These are phyloP conservation scores for Nezara viridula DNA, from an alignment of 2,888 invertebrate species.

Conservation along the genomic window DNA sequence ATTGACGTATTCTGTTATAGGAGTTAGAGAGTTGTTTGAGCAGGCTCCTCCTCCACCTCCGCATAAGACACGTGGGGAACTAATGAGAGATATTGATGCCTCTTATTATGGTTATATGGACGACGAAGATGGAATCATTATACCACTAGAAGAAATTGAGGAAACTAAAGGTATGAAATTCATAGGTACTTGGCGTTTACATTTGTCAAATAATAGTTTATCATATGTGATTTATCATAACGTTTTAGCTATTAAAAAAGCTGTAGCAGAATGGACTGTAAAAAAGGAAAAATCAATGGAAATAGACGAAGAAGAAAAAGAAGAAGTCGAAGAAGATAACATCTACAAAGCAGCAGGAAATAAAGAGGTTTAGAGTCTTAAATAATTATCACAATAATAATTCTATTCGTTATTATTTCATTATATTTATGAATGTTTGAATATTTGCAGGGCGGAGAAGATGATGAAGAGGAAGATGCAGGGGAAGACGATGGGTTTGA, in stretches of 20 bases:
- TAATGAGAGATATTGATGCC: constrained; percentile 98
- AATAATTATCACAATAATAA: not conserved
- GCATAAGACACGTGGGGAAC: constrained; percentile 92
- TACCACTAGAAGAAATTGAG: constrained; percentile 86
- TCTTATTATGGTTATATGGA: constrained; percentile 99
- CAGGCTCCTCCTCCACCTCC: constrained; percentile 93
- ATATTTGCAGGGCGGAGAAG: constrained; percentile 27
- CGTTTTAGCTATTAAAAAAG: constrained; percentile 72
- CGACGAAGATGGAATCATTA: constrained; percentile 96
- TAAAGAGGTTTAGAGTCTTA: constrained; percentile 65
- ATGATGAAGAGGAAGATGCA: constrained; percentile 58
- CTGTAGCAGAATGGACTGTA: constrained; percentile 81
- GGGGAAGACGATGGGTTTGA: constrained; percentile 62
- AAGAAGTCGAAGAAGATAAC: constrained; percentile 79
- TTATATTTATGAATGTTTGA: not conserved
- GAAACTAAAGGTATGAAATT: constrained; percentile 77
- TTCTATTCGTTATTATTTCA: not conserved
- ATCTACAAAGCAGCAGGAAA: constrained; percentile 78
- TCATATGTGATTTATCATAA: not conserved
- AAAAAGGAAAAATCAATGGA: constrained; percentile 68
- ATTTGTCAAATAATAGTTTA: not conserved
- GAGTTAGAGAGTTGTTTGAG: constrained; percentile 97
- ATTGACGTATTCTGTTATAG: constrained; percentile 68
- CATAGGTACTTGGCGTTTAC: not conserved
- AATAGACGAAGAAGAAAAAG: constrained; percentile 71